Base-by-base conservation (phyloP, 2,797 vertebrate genomes). In the Eulemur rubriventer region DNA sequence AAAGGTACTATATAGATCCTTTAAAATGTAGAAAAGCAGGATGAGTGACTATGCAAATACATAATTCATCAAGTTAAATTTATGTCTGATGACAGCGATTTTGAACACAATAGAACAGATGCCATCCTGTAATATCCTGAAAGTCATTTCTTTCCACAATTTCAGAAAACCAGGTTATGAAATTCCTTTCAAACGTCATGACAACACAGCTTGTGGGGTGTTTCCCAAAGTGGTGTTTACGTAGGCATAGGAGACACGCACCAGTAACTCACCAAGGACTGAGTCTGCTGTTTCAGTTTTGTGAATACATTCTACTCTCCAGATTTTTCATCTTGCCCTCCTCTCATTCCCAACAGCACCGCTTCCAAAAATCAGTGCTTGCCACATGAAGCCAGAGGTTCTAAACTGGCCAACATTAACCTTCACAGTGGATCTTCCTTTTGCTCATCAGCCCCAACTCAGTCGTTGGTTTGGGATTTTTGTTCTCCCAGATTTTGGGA, bases 91-190 rank as follows among this genome's bases (percentile, higher is more conserved):
- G 14, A 43, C 35, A 93, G n/a, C 43, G 50, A 88, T 76, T 94
- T 93, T 75, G 28, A 96, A 57, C 35, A 83, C 85, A 76, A 30
- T 57, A 78, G 26, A 75, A 63, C 48, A 92, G 7, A 33, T 73
- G 14, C 4, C 38, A 70, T 48, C 67, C 8, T 93, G 70, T 33
- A 57, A 65, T n/a, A 82, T 78, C 5, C 38, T 24, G 13, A n/a
- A 84, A 88, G 33, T 89, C 43, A 85, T 55, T 81, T 35, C 28
- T 22, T 83, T 86, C 46, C 72, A 63, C 24, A 86, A 35, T 38
- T 86, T 86, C 38, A 63, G 46, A 93, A 76, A 94, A 70, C 50
- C 33, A 69, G 18, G 11, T 93, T 96, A 91, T 95, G 30, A 89
- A 89, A 80, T 55, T 6, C n/a, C 38, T 50, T 94, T 93, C n/a